Evolutionary conservation across 2,888 invertebrate species (phyloP), one percentile per base, ranked within the genome.

Genomic region (Phyllotreta cruciferae): DNA sequence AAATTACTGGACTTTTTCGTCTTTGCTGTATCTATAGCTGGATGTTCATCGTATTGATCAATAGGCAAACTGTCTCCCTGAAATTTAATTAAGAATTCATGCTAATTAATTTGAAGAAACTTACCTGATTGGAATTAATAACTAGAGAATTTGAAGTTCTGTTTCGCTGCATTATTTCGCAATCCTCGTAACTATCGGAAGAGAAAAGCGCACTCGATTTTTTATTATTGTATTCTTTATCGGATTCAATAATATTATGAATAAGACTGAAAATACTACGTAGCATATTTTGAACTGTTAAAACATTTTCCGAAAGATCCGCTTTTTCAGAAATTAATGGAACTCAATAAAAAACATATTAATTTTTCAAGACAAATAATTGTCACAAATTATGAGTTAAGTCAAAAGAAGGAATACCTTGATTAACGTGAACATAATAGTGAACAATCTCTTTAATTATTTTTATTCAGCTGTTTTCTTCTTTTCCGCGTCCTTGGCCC

Each of bases 401-500:
- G 24, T 24, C 24, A 24, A n/a, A n/a, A n/a, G 24, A 24, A 24
- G 24, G 24, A 24, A 24, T n/a, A n/a, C 1, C 24, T 24, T 41
- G 10, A 41, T n/a, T 41, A 41, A 41, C 8, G 6, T 38, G 8
- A 38, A 38, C 8, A 7, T 38, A 38, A 38, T 7, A 38, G 8
- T 7, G 38, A 39, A 44, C 10, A 44, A 10, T 44, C 10, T 44
- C 10, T 11, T 44, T 13, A 37, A 53, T 8, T 38, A 44, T 5
- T 13, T 24, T 39, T 24, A 24, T 24, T 24, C 24, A 56, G 13
- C 53, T 62, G 42, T 42, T 49, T 57, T 58, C 57, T 69, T 69
- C 42, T 62, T 67, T 64, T 77, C 78, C 5, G 79, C 79, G 68
- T 80, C 79, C 68, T 78, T 77, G 1, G 78, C 79, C 62, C 80